phyloP scores from a whole-genome alignment of 37 sponge, comb jelly and placozoan species.

The Tethya wilhelma region DNA sequence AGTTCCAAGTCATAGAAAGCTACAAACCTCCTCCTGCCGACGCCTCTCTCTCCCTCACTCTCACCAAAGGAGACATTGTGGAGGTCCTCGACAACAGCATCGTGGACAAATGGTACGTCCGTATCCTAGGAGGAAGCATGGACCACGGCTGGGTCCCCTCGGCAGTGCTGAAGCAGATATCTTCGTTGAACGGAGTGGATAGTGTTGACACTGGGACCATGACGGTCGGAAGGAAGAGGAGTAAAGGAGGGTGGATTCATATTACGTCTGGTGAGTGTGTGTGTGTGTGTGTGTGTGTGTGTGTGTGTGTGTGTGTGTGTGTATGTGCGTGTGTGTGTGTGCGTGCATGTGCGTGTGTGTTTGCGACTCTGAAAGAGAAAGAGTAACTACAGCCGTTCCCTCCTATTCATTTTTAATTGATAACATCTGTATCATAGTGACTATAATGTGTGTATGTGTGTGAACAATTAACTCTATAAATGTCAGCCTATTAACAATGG shows the following conservation, averaged over 20 bases:
- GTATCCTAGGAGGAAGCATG: background rate
- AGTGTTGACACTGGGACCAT: too few species aligned
- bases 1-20: slow-evolving; percentile 57
- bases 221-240: too few species aligned
- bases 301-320: too few species aligned
- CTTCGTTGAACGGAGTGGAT: background rate
- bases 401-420: too few species aligned
- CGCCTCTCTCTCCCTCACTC: slow-evolving; percentile 16
- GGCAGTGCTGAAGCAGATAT: slow-evolving; percentile 18
- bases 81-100: slow-evolving; percentile 64
- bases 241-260: background rate
- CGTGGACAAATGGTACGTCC: slow-evolving; percentile 58
- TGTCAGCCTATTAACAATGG: too few species aligned
- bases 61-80: slow-evolving; percentile 67
- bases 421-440: too few species aligned
- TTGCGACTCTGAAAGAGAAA: too few species aligned
- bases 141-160: slow-evolving; percentile 56
- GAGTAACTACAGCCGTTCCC: too few species aligned
- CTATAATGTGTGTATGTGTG: too few species aligned
- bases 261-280: slow-evolving; percentile 2
- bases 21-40: slow-evolving; percentile 20
- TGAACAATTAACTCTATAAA: too few species aligned
- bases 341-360: too few species aligned
- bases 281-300: background rate
- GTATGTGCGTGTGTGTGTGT: too few species aligned